A percentile compares a stretch with the other conserved stretches of the same genome.
Evolutionary conservation across 2,888 invertebrate genomes (phyloP).

Genomic region (Drosophila leonis): DNA sequence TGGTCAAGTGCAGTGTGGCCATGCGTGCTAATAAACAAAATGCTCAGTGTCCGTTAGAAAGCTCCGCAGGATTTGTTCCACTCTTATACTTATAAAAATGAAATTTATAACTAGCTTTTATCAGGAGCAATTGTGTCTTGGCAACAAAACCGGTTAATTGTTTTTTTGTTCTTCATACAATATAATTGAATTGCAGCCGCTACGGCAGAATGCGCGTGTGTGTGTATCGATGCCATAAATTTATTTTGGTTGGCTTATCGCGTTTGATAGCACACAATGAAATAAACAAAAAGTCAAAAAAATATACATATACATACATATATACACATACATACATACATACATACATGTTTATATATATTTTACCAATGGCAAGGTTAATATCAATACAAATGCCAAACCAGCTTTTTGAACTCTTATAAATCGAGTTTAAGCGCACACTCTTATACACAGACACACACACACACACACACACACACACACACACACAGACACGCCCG

Average conservation of each 20-base stretch:
- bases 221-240: constrained; percentile 30
- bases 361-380: constrained; percentile 34
- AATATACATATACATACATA: not conserved
- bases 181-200: constrained; percentile 33
- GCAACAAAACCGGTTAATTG: constrained; percentile 38
- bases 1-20: constrained; percentile 26
- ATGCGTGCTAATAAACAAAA: not conserved
- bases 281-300: not conserved
- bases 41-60: constrained; percentile 25
- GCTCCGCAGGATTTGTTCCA: constrained; percentile 4
- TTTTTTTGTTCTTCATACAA: constrained; percentile 6
- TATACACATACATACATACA: not conserved
- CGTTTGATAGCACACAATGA: constrained; percentile 35
- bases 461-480: not conserved
- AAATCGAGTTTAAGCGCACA: constrained; percentile 38
- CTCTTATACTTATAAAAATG: not conserved
- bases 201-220: constrained; percentile 1
- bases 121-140: constrained; percentile 17
- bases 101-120: constrained; percentile 15
- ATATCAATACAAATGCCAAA: constrained; percentile 5
- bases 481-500: not conserved
- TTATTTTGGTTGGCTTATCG: constrained; percentile 50
- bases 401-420: constrained; percentile 54
- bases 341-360: not conserved
- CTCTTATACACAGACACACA: constrained; percentile 50